Conservation (phyloP, 2,113 vertebrate genomes). For the Scomber japonicus region DNA sequence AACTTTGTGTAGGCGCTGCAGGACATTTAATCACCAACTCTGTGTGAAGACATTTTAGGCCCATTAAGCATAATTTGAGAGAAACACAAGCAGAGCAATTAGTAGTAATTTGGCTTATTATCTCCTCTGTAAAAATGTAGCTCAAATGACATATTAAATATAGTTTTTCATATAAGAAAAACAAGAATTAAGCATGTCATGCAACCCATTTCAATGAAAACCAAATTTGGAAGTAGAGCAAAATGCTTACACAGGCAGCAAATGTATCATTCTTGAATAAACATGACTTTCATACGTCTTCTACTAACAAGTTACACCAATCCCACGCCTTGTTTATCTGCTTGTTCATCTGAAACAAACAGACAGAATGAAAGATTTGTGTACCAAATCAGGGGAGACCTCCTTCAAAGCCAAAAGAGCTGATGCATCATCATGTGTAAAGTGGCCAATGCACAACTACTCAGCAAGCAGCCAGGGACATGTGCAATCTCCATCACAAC, state of each 20-base stretch:
- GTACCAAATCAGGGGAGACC: too few species aligned
- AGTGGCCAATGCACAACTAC: too few species aligned
- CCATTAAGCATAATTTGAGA: conserved; percentile 32
- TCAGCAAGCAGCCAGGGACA: too few species aligned
- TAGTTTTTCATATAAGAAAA: neutral
- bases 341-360: too few species aligned
- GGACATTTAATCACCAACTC: neutral
- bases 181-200: neutral
- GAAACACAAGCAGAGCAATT: conserved; percentile 35
- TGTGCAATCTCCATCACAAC: too few species aligned
- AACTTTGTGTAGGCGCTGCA: neutral
- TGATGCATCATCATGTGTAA: too few species aligned
- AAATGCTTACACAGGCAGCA: neutral
- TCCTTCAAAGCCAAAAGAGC: too few species aligned
- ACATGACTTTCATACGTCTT: too few species aligned
- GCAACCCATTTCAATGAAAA: neutral
- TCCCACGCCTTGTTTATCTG: too few species aligned
- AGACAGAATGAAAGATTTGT: too few species aligned
- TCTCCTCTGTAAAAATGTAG: conserved; percentile 11
- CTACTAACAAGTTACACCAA: neutral
- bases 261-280: too few species aligned
- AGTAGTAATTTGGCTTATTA: conserved; percentile 3
- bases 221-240: neutral
- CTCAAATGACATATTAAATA: neutral
- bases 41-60: conserved; percentile 11